Evolutionary conservation across 2,888 invertebrate genomes (phyloP).

Genomic region (Chromoteleia sp.): DNA sequence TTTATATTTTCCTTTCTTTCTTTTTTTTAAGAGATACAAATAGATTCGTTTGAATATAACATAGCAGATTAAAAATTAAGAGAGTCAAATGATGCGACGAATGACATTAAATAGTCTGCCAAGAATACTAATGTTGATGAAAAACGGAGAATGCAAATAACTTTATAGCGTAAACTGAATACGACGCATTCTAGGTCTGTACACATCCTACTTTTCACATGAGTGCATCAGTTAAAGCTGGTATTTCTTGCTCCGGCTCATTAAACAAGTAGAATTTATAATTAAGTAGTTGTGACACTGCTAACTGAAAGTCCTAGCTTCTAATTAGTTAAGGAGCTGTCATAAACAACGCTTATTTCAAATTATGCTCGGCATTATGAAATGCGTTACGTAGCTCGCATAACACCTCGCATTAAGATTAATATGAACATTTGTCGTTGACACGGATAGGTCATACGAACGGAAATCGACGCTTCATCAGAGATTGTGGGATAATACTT

Average conservation of each 20-base stretch:
- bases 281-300: constrained; percentile 66
- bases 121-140: constrained; percentile 53
- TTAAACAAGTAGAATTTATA: constrained; percentile 67
- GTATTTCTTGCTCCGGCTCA: constrained; percentile 62
- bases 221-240: constrained; percentile 62
- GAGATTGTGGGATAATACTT: constrained; percentile 20
- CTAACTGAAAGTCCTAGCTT: constrained; percentile 62
- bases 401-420: constrained; percentile 43
- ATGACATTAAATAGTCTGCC: constrained; percentile 26
- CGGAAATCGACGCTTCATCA: constrained; percentile 23
- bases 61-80: constrained; percentile 25
- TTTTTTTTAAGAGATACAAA: neutral
- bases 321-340: constrained; percentile 61
- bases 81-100: constrained; percentile 30
- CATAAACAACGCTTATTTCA: constrained; percentile 60
- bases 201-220: constrained; percentile 57
- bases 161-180: constrained; percentile 46
- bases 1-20: too few relatives aligned
- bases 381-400: constrained; percentile 43
- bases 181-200: constrained; percentile 31
- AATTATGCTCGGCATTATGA: constrained; percentile 46
- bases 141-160: constrained; percentile 56
- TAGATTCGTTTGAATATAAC: constrained; percentile 31
- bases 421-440: constrained; percentile 29
- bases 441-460: constrained; percentile 33